Evolutionary conservation across 2,888 invertebrate genomes (phyloP).

Genomic region (Cataglyphis rosenhaueri): DNA sequence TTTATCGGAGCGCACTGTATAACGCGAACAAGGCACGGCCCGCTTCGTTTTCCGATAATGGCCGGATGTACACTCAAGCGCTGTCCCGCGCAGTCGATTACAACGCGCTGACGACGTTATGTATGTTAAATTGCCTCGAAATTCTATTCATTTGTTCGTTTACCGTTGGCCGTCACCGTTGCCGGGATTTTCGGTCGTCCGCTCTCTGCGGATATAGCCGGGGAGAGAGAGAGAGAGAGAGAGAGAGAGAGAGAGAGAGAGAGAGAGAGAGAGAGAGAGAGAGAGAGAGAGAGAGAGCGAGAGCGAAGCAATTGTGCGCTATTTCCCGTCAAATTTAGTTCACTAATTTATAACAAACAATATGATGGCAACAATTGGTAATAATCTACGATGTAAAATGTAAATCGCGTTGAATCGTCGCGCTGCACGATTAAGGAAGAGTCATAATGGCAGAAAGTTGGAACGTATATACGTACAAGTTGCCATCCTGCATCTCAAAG

Average conservation of each 20-base stretch:
- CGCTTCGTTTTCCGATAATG: conserved; percentile 49
- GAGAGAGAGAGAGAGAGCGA: too few relatives aligned
- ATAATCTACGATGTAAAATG: conserved; percentile 1
- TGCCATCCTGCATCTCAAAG: conserved; percentile 12
- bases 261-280: too few relatives aligned
- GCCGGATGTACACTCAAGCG: conserved; percentile 40
- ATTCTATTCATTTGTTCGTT: conserved; percentile 53
- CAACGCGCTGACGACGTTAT: conserved; percentile 44
- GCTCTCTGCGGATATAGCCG: neutral
- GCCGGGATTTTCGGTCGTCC: conserved; percentile 23
- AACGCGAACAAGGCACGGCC: conserved; percentile 25
- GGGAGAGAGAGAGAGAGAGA: too few relatives aligned
- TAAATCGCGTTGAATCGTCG: neutral
- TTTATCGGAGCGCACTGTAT: conserved; percentile 16
- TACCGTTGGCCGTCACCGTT: conserved; percentile 26
- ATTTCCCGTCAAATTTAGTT: neutral
- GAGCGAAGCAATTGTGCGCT: conserved; percentile 1
- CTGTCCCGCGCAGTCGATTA: conserved; percentile 43
- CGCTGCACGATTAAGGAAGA: neutral
- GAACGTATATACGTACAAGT: conserved; percentile 1
- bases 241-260: too few relatives aligned
- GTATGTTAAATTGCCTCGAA: conserved; percentile 49
- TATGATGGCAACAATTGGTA: conserved; percentile 7
- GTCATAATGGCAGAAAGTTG: neutral
- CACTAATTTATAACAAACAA: neutral